A percentile compares a stretch with the other conserved stretches of the same genome.
Conservation (phyloP, 2,888 invertebrate species). For the Macrostomum cliftonense region DNA sequence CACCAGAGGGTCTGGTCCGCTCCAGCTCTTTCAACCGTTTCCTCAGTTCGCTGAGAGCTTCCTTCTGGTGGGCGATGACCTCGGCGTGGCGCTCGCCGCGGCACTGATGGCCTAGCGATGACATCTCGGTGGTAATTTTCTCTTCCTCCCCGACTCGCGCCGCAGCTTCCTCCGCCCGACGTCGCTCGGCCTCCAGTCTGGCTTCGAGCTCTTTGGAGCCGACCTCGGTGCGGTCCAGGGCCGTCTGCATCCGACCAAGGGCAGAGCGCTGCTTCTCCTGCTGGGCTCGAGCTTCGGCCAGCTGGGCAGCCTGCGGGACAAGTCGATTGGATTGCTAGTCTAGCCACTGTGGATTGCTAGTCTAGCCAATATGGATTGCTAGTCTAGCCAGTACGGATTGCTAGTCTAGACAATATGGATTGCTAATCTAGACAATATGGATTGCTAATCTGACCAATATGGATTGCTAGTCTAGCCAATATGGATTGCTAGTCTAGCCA, state of each 20-base stretch:
- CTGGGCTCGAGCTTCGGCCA: constrained; percentile 18
- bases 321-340: constrained; percentile 33
- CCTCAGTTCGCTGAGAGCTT: constrained; percentile 32
- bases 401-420: too few species aligned
- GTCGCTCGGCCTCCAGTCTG: constrained; percentile 17
- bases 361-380: too few species aligned
- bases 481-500: too few species aligned
- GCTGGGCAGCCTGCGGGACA: constrained; percentile 30
- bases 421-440: too few species aligned
- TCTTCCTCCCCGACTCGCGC: constrained; percentile 20
- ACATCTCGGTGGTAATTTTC: constrained; percentile 30
- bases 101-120: constrained; percentile 34
- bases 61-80: constrained; percentile 30
- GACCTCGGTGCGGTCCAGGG: constrained; percentile 19
- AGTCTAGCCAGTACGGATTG: too few species aligned
- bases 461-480: too few species aligned
- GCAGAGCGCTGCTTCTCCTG: constrained; percentile 23
- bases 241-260: constrained; percentile 32
- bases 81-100: constrained; percentile 34
- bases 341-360: constrained; percentile 18
- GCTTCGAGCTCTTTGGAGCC: constrained; percentile 19
- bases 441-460: too few species aligned
- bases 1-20: constrained; percentile 13
- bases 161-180: not conserved
- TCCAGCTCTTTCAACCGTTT: constrained; percentile 27